Evolutionary conservation across 2,797 vertebrate genomes (phyloP), one percentile per base, ranked within the genome.

Genomic region (Urocyon cinereoargenteus): DNA sequence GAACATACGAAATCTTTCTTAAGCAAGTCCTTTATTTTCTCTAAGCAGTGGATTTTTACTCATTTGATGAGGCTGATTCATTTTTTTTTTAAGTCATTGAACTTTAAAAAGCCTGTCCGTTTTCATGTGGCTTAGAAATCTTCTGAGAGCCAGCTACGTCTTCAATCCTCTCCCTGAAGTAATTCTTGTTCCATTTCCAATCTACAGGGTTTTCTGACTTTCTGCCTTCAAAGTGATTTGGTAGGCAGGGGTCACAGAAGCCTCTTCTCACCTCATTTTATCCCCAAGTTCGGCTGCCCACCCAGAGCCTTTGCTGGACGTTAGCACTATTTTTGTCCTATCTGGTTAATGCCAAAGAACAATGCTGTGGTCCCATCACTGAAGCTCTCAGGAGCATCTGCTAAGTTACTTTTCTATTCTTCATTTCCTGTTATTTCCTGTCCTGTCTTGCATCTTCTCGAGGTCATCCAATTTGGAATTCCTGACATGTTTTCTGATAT

Each of bases 141-240:
- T 95, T 89, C 55, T 28, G 86, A 95, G 84, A 96, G 83, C 40
- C 26, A 73, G 24, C 68, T 59, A 57, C 79, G 87, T 91, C 84
- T 96, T 89, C 68, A 36, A 12, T 94, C 83, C n/a, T 93, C 82
- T 97, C 36, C 45, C 40, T 8, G 66, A 95, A 88, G 84, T 91
- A 77, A 77, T 94, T 93, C 66, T 91, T 87, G 95, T 91, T 93
- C 89, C 66, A 36, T 96, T 92, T 97, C 86, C 68, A 86, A 96
- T 96, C 92, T 84, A 22, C 28, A 86, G 93, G 89, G 83, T 86
- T 96, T 96, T 93, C 66, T 96, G 91, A 94, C 82, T 96, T 97
- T 92, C 72, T 61, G 75, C 45, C 86, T 91, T 93, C 96, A 91
- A 94, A 96, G 84, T 18, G 22, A 83, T 90, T 90, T 53, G 12